phyloP scores from a whole-genome alignment of 1,140 invertebrate genomes.

The Drosophila ambigua region DNA sequence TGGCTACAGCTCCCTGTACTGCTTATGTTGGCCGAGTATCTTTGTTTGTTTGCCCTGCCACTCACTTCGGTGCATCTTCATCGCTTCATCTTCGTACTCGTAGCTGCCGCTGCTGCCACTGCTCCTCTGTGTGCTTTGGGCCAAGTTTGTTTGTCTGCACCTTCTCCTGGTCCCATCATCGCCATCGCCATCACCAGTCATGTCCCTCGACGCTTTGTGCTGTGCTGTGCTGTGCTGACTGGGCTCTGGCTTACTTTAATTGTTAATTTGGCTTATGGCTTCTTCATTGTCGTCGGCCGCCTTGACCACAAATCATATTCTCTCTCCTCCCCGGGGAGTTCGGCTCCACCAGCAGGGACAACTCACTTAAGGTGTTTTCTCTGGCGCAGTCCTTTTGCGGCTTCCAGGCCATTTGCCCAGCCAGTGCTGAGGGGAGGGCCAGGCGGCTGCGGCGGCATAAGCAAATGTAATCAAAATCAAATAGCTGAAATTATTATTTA shows the following conservation, averaged over 20 bases:
- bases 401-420: conserved; percentile 7
- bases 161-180: neutral
- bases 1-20: too few relatives aligned
- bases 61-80: conserved; percentile 23
- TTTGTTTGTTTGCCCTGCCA: neutral
- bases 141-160: conserved; percentile 37
- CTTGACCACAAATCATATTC: conserved; percentile 70
- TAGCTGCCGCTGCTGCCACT: conserved; percentile 24
- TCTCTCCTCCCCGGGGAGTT: conserved; percentile 16
- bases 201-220: too few relatives aligned
- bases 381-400: conserved; percentile 61
- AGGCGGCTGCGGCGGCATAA: neutral
- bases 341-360: conserved; percentile 15
- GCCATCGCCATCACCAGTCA: too few relatives aligned
- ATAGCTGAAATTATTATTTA: conserved; percentile 73
- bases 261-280: conserved; percentile 77
- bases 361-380: conserved; percentile 43
- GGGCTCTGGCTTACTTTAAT: conserved; percentile 61
- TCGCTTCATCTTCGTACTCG: neutral
- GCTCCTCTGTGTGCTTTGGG: conserved; percentile 13
- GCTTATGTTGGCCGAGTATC: too few relatives aligned
- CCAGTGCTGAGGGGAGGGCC: too few relatives aligned
- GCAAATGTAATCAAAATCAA: conserved; percentile 61
- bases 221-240: too few relatives aligned
- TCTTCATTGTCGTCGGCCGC: conserved; percentile 54